Evolutionary conservation across 2,113 vertebrate genomes (phyloP).

Genomic region (Malurus melanocephalus): DNA sequence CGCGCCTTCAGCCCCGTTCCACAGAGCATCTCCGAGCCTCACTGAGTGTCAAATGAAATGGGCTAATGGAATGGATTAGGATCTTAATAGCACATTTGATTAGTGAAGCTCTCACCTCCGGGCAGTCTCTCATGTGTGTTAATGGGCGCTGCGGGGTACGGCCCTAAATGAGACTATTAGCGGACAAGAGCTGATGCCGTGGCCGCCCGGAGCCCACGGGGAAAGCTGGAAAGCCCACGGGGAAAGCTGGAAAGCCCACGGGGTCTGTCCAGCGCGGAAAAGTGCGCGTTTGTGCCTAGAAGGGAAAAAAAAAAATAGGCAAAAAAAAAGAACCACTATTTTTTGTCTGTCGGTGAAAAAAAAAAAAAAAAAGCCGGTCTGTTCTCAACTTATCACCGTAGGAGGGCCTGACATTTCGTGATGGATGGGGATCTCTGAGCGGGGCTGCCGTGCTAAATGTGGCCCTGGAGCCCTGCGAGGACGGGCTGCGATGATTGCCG

Average conservation of each 20-base stretch:
- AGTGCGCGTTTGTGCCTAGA: not conserved
- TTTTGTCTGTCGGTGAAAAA: no score
- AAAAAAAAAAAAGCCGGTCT: fast-evolving
- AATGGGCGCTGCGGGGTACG: not conserved
- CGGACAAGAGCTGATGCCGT: not conserved
- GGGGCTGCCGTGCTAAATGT: not conserved
- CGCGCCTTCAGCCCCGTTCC: fast-evolving
- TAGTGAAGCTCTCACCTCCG: constrained; percentile 21
- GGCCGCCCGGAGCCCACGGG: fast-evolving
- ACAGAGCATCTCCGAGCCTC: not conserved
- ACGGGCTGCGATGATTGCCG: fast-evolving
- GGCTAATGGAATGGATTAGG: constrained; percentile 49
- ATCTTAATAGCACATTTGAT: constrained; percentile 43
- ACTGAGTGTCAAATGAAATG: constrained; percentile 8
- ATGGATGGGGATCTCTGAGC: not conserved
- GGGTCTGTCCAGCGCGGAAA: not conserved
- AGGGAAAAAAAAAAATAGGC: not conserved
- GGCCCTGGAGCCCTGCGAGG: not conserved
- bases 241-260: not conserved
- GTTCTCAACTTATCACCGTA: not conserved
- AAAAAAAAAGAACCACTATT: no score
- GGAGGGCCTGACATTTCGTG: not conserved
- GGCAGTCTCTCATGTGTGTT: constrained; percentile 15
- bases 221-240: not conserved
- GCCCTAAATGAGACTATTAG: not conserved